Evolutionary conservation across 2,113 vertebrate species (phyloP).

Genomic region (Paradoxurus hermaphroditus): DNA sequence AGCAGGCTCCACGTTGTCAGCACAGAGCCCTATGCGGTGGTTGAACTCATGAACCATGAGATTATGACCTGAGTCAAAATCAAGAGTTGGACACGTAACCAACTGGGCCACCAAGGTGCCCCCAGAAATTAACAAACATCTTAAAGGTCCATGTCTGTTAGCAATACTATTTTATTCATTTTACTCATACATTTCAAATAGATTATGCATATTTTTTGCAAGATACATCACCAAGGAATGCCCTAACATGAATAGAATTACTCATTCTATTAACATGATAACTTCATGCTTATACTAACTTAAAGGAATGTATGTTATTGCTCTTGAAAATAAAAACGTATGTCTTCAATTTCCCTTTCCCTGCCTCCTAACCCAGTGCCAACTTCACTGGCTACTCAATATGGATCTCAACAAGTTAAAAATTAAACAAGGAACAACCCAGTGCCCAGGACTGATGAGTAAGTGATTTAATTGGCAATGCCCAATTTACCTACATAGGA

Average conservation of each 20-base stretch:
- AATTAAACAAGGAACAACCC: not conserved
- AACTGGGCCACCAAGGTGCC: too few relatives aligned
- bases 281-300: not conserved
- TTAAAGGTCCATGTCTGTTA: not conserved
- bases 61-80: too few relatives aligned
- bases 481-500: not conserved
- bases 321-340: not conserved
- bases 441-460: not conserved
- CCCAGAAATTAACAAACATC: not conserved
- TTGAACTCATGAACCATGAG: too few relatives aligned
- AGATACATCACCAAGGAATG: not conserved
- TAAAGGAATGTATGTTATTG: not conserved
- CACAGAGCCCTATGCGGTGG: too few relatives aligned
- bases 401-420: not conserved
- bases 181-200: not conserved
- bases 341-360: not conserved
- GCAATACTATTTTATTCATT: slow-evolving; percentile 24
- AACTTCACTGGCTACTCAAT: not conserved
- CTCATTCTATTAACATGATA: not conserved
- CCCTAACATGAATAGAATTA: not conserved
- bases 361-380: not conserved
- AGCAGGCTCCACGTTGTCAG: too few relatives aligned
- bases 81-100: too few relatives aligned
- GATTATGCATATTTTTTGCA: not conserved
- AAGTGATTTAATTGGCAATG: not conserved